A percentile compares a stretch with the other conserved stretches of the same genome.
phyloP scores from a whole-genome alignment of 2,113 vertebrate species.

The Zosterops pallidus region DNA sequence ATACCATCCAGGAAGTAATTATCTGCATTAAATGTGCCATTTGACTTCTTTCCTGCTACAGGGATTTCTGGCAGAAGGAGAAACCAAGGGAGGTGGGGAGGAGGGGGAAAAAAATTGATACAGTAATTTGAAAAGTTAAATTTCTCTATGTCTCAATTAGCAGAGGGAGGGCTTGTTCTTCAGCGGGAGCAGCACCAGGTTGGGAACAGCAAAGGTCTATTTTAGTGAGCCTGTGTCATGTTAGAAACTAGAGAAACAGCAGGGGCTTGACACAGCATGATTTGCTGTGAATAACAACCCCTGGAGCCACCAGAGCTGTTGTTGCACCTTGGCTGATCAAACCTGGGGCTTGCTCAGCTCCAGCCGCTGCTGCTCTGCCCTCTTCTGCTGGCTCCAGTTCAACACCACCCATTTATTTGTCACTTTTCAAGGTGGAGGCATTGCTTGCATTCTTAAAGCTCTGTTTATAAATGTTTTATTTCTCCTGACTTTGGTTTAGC shows the following conservation, averaged over 20 bases:
- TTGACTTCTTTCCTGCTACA: constrained; percentile 14
- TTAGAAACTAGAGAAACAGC: neutral
- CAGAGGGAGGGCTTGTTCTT: neutral
- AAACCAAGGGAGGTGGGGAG: neutral
- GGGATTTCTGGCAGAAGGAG: neutral
- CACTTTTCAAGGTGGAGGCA: neutral
- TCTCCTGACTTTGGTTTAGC: neutral
- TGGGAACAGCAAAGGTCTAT: neutral
- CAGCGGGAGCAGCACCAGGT: neutral
- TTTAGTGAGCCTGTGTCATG: neutral
- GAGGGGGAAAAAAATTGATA: neutral
- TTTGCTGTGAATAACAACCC: neutral
- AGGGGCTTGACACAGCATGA: neutral
- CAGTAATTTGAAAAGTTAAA: neutral
- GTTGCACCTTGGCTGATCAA: neutral
- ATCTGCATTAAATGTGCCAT: neutral
- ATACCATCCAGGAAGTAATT: neutral
- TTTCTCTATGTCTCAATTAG: neutral
- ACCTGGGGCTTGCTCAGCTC: neutral
- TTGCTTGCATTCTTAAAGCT: neutral
- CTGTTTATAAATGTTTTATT: neutral
- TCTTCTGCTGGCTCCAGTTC: neutral
- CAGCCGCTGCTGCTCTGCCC: neutral
- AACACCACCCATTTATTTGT: neutral
- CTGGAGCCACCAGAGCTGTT: neutral